phyloP scores from a whole-genome alignment of 2,888 invertebrate genomes.

The Pinctada fucata region DNA sequence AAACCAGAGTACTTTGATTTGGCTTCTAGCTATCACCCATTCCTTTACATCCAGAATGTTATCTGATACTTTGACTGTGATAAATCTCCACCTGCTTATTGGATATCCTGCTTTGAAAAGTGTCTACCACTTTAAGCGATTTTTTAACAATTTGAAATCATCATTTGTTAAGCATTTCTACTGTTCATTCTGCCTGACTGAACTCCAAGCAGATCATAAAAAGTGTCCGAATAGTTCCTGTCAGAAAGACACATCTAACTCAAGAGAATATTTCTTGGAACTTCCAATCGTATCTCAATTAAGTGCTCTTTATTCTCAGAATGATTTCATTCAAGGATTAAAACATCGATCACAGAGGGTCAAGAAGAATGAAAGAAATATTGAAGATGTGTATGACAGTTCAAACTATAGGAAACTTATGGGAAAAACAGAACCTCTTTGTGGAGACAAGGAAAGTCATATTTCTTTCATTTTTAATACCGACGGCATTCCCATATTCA shows the following conservation, averaged over 20 bases:
- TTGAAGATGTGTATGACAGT: constrained; percentile 32
- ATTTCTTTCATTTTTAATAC: constrained; percentile 28
- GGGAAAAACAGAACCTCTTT: constrained; percentile 2
- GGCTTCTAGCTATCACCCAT: constrained; percentile 10
- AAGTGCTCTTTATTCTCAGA: neutral
- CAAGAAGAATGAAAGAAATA: constrained; percentile 17
- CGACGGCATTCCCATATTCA: constrained; percentile 16
- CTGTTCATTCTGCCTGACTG: constrained; percentile 2
- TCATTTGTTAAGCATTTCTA: neutral
- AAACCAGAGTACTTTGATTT: constrained; percentile 1
- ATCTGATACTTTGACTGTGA: constrained; percentile 4
- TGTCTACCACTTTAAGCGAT: constrained; percentile 5
- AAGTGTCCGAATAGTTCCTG: neutral
- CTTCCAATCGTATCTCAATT: neutral
- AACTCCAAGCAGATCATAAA: constrained; percentile 3
- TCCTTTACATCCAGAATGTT: neutral
- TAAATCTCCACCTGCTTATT: neutral
- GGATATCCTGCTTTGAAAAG: constrained; percentile 8
- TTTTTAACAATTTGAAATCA: constrained; percentile 4
- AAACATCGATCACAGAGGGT: neutral
- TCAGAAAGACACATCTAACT: neutral
- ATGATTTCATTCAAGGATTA: constrained; percentile 7
- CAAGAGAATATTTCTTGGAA: constrained; percentile 7
- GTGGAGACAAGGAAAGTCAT: constrained; percentile 1
- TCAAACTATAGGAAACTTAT: constrained; percentile 7